Evolutionary conservation across 2,888 invertebrate genomes (phyloP).

Genomic region (Cephus pygmeus): DNA sequence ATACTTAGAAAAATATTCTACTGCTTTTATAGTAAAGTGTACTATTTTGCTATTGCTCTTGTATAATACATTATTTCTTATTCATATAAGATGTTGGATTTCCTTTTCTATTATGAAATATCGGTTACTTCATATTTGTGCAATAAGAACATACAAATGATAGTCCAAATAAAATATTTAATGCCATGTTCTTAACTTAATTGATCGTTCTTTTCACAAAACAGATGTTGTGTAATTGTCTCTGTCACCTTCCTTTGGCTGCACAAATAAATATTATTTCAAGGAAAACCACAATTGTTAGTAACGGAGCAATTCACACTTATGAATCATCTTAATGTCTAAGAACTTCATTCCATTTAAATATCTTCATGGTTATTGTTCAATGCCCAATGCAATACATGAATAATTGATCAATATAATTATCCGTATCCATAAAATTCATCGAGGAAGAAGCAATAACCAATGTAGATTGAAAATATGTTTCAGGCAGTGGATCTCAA

Average conservation of each 20-base stretch:
- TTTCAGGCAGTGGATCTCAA: conserved; percentile 91
- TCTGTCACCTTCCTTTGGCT: neutral
- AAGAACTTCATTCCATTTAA: neutral
- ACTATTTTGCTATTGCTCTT: neutral
- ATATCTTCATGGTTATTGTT: neutral
- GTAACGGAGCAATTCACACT: neutral
- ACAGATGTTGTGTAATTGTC: neutral
- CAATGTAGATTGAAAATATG: conserved; percentile 7
- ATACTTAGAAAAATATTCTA: neutral
- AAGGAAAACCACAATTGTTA: neutral
- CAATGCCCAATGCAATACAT: neutral
- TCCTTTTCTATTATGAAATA: neutral
- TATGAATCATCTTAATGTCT: neutral
- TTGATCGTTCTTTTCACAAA: neutral
- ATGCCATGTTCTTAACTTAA: neutral
- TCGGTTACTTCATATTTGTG: neutral
- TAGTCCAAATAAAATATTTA: neutral
- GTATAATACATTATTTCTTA: neutral
- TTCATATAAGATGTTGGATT: neutral
- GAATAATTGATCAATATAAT: neutral
- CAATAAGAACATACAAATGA: neutral
- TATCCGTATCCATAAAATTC: neutral
- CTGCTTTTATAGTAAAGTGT: neutral
- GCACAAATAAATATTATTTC: too few relatives aligned
- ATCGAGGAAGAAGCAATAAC: neutral